These are phyloP conservation scores for Aphelenchoides fujianensis DNA, from an alignment of 1,140 invertebrate genomes.

Conservation along the genomic window DNA sequence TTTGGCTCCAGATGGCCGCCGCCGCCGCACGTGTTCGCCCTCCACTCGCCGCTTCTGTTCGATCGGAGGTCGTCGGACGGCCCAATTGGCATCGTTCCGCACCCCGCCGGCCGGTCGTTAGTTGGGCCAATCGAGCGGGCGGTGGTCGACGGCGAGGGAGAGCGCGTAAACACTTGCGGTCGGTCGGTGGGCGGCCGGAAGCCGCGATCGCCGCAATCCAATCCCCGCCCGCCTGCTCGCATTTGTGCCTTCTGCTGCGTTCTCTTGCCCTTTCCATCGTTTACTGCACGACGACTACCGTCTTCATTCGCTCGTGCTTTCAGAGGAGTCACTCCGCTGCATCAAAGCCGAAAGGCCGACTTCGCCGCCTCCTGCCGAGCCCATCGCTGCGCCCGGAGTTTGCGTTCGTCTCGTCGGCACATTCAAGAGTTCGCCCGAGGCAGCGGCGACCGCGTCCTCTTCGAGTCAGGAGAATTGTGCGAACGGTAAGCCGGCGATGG, in stretches of 20 bases:
- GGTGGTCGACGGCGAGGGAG: neutral
- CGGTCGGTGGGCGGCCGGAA: neutral
- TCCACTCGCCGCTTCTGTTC: neutral
- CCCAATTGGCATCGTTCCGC: neutral
- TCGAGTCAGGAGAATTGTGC: slow-evolving; percentile 11
- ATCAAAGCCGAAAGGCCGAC: slow-evolving; percentile 9
- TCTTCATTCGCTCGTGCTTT: neutral
- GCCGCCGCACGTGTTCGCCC: neutral
- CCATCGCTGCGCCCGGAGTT: slow-evolving; percentile 51
- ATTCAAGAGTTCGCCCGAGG: slow-evolving; percentile 53
- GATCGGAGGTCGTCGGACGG: neutral
- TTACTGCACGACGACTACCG: neutral
- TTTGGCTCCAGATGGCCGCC: neutral
- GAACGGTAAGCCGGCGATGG: too few relatives aligned
- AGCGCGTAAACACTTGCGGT: neutral
- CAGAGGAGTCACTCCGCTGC: slow-evolving; percentile 21
- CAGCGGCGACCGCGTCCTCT: slow-evolving; percentile 7
- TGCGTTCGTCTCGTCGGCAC: slow-evolving; percentile 55
- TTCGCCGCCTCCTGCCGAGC: slow-evolving; percentile 36
- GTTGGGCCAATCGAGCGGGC: neutral
- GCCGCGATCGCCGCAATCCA: neutral
- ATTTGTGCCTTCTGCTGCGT: neutral
- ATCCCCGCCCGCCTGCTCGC: too few relatives aligned
- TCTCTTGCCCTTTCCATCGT: neutral
- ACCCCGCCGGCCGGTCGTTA: neutral